Evolutionary conservation across 2,797 vertebrate genomes (phyloP).

Genomic region (Galagoides demidoff): DNA sequence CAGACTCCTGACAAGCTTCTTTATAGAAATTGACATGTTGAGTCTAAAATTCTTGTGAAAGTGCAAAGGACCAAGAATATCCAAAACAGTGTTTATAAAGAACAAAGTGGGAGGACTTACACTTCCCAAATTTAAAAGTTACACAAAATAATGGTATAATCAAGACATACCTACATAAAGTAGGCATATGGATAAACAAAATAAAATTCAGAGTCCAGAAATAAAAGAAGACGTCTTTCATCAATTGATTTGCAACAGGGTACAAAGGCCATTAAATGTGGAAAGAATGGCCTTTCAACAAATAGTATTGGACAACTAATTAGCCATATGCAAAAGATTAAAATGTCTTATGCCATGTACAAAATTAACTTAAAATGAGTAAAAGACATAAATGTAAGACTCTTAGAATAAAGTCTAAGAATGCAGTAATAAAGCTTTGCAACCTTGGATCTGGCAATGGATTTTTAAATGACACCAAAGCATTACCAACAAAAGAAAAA

Average conservation of each 20-base stretch:
- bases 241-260: neutral
- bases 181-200: neutral
- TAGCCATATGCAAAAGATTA: neutral
- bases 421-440: neutral
- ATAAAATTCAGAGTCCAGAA: neutral
- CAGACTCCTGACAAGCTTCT: neutral
- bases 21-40: neutral
- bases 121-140: neutral
- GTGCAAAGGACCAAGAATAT: neutral
- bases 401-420: neutral
- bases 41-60: neutral
- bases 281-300: neutral
- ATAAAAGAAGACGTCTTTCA: neutral
- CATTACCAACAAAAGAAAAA: neutral
- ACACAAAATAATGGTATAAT: neutral
- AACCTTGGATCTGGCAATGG: neutral
- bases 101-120: neutral
- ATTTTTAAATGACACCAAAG: neutral
- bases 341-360: neutral
- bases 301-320: neutral
- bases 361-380: neutral
- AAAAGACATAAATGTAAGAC: neutral
- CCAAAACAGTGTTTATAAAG: neutral
- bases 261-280: neutral
- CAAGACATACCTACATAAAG: neutral